Evolutionary conservation across 2,113 vertebrate genomes (phyloP).

Genomic region (Entomyzon cyanotis): DNA sequence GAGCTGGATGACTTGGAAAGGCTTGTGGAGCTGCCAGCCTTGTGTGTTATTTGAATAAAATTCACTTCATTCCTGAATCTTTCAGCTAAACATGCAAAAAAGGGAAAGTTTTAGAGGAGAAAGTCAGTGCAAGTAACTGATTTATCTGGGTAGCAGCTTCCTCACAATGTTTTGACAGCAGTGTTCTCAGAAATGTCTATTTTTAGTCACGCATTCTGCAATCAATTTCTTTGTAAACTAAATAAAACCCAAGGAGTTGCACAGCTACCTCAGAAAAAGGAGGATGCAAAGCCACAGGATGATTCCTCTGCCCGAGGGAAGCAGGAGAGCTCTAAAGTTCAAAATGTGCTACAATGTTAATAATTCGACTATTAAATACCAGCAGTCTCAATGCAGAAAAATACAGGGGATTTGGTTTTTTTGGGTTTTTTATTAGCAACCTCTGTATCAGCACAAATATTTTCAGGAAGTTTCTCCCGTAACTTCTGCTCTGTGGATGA

Average conservation of each 20-base stretch:
- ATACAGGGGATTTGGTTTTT: neutral
- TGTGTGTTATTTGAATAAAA: neutral
- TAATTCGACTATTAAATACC: neutral
- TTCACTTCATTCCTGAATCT: neutral
- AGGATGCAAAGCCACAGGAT: neutral
- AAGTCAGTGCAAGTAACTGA: neutral
- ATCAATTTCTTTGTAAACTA: neutral
- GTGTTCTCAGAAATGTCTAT: neutral
- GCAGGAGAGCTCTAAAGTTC: neutral
- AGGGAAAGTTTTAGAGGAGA: neutral
- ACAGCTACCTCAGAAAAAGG: neutral
- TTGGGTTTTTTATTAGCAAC: neutral
- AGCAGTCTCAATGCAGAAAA: neutral
- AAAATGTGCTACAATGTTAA: neutral
- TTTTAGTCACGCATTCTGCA: neutral
- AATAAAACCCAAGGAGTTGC: neutral
- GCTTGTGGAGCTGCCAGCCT: neutral
- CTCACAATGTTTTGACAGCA: neutral
- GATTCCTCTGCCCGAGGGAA: neutral
- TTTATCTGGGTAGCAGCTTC: neutral
- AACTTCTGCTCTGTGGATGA: neutral
- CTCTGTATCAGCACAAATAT: neutral
- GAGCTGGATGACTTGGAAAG: neutral
- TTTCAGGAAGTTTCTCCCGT: neutral
- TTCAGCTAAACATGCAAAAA: neutral